Conservation (phyloP, 2,888 invertebrate species). For the Spilosoma lubricipeda region DNA sequence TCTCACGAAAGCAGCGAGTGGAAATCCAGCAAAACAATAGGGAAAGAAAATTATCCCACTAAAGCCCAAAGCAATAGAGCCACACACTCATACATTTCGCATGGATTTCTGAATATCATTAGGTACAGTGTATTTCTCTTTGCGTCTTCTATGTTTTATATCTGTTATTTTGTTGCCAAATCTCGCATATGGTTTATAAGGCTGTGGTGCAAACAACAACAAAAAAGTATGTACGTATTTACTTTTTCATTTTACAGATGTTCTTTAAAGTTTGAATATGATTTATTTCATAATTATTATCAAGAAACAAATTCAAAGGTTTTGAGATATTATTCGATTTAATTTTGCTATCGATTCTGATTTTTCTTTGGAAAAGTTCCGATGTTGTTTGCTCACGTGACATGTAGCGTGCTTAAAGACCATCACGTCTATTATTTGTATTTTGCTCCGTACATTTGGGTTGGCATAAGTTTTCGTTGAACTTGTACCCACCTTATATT, state of each 20-base stretch:
- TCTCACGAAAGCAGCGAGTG: slow-evolving; percentile 55
- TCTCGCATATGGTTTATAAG: slow-evolving; percentile 29
- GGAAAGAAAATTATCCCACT: slow-evolving; percentile 61
- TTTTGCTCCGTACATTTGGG: background rate
- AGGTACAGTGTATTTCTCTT: slow-evolving; percentile 37
- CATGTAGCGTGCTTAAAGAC: slow-evolving; percentile 9
- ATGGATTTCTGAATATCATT: slow-evolving; percentile 56
- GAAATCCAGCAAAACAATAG: slow-evolving; percentile 59
- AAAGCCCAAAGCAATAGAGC: slow-evolving; percentile 55
- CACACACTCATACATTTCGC: slow-evolving; percentile 52
- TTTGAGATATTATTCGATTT: background rate
- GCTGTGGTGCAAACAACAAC: slow-evolving; percentile 39
- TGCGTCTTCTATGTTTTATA: slow-evolving; percentile 34
- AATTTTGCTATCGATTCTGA: background rate
- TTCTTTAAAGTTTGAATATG: slow-evolving; percentile 7
- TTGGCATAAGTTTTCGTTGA: background rate
- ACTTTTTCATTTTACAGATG: slow-evolving; percentile 15
- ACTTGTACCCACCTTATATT: slow-evolving; percentile 3
- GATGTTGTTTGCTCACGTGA: background rate
- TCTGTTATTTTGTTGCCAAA: slow-evolving; percentile 30
- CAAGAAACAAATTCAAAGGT: background rate
- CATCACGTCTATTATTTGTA: slow-evolving; percentile 10
- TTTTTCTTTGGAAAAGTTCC: background rate
- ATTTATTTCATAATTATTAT: background rate
- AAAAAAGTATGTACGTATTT: slow-evolving; percentile 14